Percentiles rank a stretch among this genome's conserved stretches.
phyloP scores from a whole-genome alignment of 2,113 vertebrate genomes.

The Datnioides undecimradiatus region DNA sequence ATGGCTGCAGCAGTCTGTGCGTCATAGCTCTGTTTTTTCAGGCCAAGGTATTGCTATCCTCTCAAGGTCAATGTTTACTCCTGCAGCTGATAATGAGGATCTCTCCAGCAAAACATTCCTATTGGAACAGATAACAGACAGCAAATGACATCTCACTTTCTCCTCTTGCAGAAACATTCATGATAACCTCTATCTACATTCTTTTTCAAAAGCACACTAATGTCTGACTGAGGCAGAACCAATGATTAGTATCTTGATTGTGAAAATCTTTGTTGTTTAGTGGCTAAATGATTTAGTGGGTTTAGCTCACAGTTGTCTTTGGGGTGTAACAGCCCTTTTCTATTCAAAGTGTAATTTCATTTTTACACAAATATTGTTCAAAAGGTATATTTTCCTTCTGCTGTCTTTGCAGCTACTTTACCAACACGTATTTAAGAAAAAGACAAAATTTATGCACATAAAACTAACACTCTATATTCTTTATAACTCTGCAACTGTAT shows the following conservation, averaged over 20 bases:
- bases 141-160: slow-evolving; percentile 6
- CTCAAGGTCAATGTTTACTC: slow-evolving; percentile 49
- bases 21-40: slow-evolving; percentile 45
- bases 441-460: background rate
- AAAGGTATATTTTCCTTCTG: background rate
- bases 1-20: slow-evolving; percentile 48
- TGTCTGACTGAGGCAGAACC: background rate
- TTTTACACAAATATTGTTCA: background rate
- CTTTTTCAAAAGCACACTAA: background rate
- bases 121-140: slow-evolving; percentile 30
- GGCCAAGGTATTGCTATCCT: slow-evolving; percentile 43
- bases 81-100: slow-evolving; percentile 48
- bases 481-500: background rate
- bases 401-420: background rate
- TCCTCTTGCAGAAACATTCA: background rate
- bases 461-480: background rate
- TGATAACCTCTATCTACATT: background rate
- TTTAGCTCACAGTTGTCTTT: background rate
- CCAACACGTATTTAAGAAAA: background rate
- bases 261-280: background rate
- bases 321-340: background rate
- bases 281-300: background rate
- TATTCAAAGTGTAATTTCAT: background rate
- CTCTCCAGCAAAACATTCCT: slow-evolving; percentile 32
- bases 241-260: background rate